These are phyloP conservation scores for Tetanocera ferruginea DNA, from an alignment of 2,888 invertebrate genomes.

Conservation along the genomic window DNA sequence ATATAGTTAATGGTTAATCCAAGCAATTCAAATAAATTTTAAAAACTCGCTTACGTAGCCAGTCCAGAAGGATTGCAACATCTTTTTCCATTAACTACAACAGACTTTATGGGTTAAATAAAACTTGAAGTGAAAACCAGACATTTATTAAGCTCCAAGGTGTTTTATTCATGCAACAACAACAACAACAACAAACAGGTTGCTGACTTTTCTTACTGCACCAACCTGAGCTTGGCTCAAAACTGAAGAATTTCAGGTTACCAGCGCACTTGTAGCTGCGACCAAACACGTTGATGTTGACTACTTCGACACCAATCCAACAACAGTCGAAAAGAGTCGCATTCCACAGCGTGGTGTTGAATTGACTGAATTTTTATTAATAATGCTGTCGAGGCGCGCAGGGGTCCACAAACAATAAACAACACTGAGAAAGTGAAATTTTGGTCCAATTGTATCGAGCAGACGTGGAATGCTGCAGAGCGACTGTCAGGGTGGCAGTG, in stretches of 20 bases:
- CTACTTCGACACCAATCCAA: slow-evolving; percentile 15
- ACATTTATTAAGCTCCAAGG: too few relatives aligned
- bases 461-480: background rate
- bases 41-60: too few relatives aligned
- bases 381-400: slow-evolving; percentile 4
- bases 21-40: too few relatives aligned
- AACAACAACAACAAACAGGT: too few relatives aligned
- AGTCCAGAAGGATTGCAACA: too few relatives aligned
- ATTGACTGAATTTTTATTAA: slow-evolving; percentile 15
- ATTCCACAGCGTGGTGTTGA: slow-evolving; percentile 28
- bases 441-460: slow-evolving; percentile 27
- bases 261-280: slow-evolving; percentile 7
- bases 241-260: slow-evolving; percentile 23
- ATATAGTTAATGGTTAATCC: too few relatives aligned
- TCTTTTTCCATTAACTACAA: too few relatives aligned
- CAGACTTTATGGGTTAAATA: too few relatives aligned
- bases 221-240: too few relatives aligned
- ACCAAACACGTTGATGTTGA: background rate
- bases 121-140: too few relatives aligned
- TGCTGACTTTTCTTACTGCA: too few relatives aligned
- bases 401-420: background rate
- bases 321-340: slow-evolving; percentile 4
- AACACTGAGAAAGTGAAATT: slow-evolving; percentile 37
- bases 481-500: background rate
- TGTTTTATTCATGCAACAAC: too few relatives aligned